Conservation (phyloP, 2,888 invertebrate genomes). For the Agriopis marginaria region DNA sequence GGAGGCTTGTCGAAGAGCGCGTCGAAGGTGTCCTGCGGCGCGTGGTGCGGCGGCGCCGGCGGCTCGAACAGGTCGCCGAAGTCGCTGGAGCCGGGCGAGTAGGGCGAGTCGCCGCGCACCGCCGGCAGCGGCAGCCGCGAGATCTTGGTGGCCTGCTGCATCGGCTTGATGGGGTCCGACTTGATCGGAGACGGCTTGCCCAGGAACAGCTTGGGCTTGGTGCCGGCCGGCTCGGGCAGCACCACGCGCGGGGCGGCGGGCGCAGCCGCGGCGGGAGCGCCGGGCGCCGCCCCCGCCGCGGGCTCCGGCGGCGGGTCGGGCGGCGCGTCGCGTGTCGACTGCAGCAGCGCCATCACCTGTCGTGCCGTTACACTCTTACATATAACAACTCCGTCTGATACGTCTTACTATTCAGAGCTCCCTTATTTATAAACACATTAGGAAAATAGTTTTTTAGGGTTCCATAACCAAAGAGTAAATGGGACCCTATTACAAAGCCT, state of each 20-base stretch:
- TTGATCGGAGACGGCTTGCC: slow-evolving; percentile 84
- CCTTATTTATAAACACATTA: too few species aligned
- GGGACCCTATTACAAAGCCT: too few species aligned
- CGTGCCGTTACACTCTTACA: background rate
- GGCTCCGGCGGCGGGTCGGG: slow-evolving; percentile 65
- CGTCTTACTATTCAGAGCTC: too few species aligned
- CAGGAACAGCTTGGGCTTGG: slow-evolving; percentile 82
- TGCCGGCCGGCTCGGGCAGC: slow-evolving; percentile 76
- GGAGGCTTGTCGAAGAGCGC: slow-evolving; percentile 88
- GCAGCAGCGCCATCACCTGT: slow-evolving; percentile 84
- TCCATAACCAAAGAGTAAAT: too few species aligned
- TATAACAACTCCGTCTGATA: too few species aligned
- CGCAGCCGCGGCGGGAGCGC: slow-evolving; percentile 46
- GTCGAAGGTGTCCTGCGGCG: slow-evolving; percentile 81
- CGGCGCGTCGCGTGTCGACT: slow-evolving; percentile 78
- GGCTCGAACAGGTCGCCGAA: slow-evolving; percentile 95
- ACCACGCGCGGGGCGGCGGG: slow-evolving; percentile 60
- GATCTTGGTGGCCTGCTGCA: slow-evolving; percentile 62
- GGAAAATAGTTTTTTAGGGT: too few species aligned
- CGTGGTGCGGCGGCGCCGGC: slow-evolving; percentile 73
- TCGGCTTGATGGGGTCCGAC: slow-evolving; percentile 86
- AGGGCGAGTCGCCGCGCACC: slow-evolving; percentile 89
- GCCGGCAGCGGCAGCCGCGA: slow-evolving; percentile 64
- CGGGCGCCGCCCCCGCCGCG: slow-evolving; percentile 35
- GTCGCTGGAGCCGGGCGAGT: slow-evolving; percentile 95